phyloP scores from a whole-genome alignment of 2,888 invertebrate species.

The Drosophila incognita region DNA sequence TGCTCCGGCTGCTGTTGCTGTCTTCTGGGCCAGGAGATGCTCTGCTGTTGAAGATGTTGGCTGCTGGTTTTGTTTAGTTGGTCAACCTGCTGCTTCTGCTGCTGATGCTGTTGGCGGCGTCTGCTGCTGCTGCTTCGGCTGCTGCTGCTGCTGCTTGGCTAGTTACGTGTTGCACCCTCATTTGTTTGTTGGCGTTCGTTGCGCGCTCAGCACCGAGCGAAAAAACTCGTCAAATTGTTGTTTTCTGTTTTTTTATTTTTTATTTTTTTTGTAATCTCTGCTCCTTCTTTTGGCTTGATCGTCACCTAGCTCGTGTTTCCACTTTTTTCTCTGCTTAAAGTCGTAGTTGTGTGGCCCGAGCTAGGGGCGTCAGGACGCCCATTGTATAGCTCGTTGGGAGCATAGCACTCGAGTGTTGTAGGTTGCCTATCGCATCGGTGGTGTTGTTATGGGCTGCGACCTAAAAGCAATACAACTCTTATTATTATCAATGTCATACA shows the following conservation, averaged over 20 bases:
- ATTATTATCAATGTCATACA: constrained; percentile 2
- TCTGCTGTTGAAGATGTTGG: constrained; percentile 37
- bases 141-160: constrained; percentile 19
- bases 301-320: constrained; percentile 12
- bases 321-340: constrained; percentile 16
- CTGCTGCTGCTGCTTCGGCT: constrained; percentile 23
- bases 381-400: constrained; percentile 44
- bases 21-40: constrained; percentile 26
- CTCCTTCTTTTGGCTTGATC: constrained; percentile 1
- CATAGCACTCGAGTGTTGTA: constrained; percentile 37
- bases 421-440: constrained; percentile 33
- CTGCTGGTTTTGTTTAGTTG: constrained; percentile 43
- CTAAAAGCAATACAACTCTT: constrained; percentile 6
- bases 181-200: constrained; percentile 31
- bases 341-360: constrained; percentile 20
- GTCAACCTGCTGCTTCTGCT: constrained; percentile 48
- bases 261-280: not conserved
- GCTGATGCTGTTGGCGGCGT: constrained; percentile 4
- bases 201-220: constrained; percentile 21
- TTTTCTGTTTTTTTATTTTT: constrained; percentile 7
- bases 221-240: constrained; percentile 10
- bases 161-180: constrained; percentile 56
- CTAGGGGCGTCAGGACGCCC: constrained; percentile 60
- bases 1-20: constrained; percentile 16
- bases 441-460: not conserved